phyloP scores from a whole-genome alignment of 2,888 invertebrate species.

The Conomelus anceps region DNA sequence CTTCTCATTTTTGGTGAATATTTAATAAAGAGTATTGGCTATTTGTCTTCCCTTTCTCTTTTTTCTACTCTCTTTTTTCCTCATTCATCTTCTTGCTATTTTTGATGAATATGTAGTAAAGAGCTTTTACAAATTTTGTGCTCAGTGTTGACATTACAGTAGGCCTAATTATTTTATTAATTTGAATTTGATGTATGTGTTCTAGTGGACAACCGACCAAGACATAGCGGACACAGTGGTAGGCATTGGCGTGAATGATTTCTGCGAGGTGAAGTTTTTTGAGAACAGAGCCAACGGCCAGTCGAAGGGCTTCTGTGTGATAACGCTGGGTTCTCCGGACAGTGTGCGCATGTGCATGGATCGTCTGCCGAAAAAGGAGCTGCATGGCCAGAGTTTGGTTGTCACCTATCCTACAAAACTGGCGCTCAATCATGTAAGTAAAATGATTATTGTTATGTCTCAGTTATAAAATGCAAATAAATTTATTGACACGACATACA shows the following conservation, averaged over 20 bases:
- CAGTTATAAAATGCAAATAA: no score
- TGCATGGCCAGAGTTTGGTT: slow-evolving; percentile 91
- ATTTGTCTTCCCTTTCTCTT: no score
- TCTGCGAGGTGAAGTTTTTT: slow-evolving; percentile 98
- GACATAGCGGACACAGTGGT: slow-evolving; percentile 88
- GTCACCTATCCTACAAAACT: slow-evolving; percentile 95
- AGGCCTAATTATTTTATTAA: slow-evolving; percentile 26
- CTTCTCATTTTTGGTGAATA: no score
- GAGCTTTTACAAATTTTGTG: no score
- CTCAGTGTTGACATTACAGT: not conserved
- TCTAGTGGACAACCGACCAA: slow-evolving; percentile 96
- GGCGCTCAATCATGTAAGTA: slow-evolving; percentile 54
- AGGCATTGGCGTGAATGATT: slow-evolving; percentile 82
- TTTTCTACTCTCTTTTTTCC: no score
- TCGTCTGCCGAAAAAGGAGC: slow-evolving; percentile 85
- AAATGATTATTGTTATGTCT: not conserved
- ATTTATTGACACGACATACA: no score
- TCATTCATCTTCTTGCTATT: no score
- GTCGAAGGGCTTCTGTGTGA: slow-evolving; percentile 96
- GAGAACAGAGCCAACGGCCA: slow-evolving; percentile 98
- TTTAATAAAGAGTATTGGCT: no score
- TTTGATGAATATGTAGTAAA: no score
- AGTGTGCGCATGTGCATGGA: slow-evolving; percentile 88
- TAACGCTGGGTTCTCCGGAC: slow-evolving; percentile 86
- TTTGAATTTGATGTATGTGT: slow-evolving; percentile 33